Conservation (phyloP, 2,113 vertebrate species). For the Felis chaus region DNA sequence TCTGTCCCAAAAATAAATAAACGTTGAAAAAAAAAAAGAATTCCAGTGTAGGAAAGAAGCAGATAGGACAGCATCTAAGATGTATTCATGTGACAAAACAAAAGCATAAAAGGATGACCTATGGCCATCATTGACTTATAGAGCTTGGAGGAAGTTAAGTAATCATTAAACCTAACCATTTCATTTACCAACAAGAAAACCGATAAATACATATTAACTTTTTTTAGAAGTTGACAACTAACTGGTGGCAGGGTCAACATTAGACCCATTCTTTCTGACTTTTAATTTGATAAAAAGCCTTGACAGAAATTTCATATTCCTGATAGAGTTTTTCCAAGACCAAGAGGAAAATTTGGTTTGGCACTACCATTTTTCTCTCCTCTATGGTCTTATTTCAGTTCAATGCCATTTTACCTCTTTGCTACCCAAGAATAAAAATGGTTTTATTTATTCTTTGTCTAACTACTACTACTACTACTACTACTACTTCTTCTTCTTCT, state of each 20-base stretch:
- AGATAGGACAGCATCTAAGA: not conserved
- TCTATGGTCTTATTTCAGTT: not conserved
- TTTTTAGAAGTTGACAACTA: not conserved
- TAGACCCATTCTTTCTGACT: not conserved
- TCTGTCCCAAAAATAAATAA: no score
- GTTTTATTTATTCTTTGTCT: not conserved
- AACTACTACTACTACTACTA: not conserved
- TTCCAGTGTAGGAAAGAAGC: not conserved
- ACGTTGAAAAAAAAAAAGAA: no score
- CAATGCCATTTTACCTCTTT: not conserved
- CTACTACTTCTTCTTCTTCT: no score
- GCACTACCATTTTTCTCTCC: not conserved
- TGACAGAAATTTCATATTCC: not conserved
- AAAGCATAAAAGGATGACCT: not conserved
- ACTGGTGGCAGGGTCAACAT: not conserved
- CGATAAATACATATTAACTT: not conserved
- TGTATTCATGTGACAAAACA: not conserved
- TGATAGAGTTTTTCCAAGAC: not conserved
- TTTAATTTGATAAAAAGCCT: not conserved
- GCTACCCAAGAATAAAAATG: not conserved
- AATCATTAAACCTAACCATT: not conserved
- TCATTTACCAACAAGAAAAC: slow-evolving; percentile 25
- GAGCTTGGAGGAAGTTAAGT: not conserved
- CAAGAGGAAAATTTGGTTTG: not conserved
- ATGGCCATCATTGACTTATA: not conserved